Evolutionary conservation across 2,113 vertebrate genomes (phyloP), one percentile per base, ranked within the genome.

Genomic region (Mugil cephalus): DNA sequence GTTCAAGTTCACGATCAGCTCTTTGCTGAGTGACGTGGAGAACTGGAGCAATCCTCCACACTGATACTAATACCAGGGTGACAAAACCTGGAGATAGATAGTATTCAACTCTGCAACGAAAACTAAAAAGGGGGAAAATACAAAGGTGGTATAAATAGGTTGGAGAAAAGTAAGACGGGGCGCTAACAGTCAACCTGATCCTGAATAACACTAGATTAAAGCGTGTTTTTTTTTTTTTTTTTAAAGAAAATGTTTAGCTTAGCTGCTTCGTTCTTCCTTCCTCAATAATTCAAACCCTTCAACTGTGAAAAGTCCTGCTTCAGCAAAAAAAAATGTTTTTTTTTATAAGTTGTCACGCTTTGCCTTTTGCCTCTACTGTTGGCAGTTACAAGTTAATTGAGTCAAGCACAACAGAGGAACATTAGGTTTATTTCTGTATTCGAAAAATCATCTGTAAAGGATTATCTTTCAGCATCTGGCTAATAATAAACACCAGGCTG

Each of bases 1-100:
- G 63, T 48, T 82, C 53, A 39, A 56, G 46, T 63, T 42, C 10
- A 62, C 58, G 74, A 75, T 78, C 67, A 66, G 58, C 46, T 55
- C 61, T 73, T 72, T 76, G 70, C 50, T 70, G 47, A 65, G 74
- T 54, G 63, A 51, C n/a, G 43, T 34, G 18, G 24, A 40, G 19
- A 51, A 15, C n/a, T 72, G 77, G 46, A 51, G 50, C 30, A 51
- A 56, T 68, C 54, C 10, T 7, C 69, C 30, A 40, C 19, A 35
- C 34, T 60, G 34, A 69, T 38, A 2, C 24, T 30, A 30, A 30
- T 3, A 45, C 53, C 42, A 61, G 45, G n/a, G 2, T n/a, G 40
- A 50, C 42, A 21, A 53, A 66, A 12, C 10, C 48, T 18, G 36
- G 14, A 21, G 9, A 21, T n/a, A n/a, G 4, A 30, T 64, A 64